Base-by-base conservation (phyloP, 2,888 invertebrate genomes). In the Drosophila pseudotakahashii region DNA sequence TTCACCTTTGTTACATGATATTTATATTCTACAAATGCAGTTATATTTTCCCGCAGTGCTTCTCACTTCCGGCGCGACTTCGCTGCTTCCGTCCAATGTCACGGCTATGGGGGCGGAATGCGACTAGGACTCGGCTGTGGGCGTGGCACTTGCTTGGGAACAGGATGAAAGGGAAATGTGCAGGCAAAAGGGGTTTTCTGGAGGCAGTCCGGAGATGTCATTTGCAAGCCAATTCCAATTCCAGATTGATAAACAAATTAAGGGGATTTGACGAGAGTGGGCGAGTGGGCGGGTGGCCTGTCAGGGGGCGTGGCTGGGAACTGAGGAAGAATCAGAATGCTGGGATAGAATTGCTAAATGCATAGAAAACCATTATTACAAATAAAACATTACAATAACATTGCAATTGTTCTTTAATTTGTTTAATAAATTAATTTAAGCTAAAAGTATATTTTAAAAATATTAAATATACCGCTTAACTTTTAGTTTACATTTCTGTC, bases 171-270 rank as follows among this genome's bases (percentile, higher is more conserved):
- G 19, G 67, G n/a, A 42, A 36, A 36, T 5, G 36, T n/a, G 42
- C 26, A 47, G 44, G 47, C 9, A 9, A 62, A 39, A 58, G 42
- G 36, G 30, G 19, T 9, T 16, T 26, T 26, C 7, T 23, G 37
- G 30, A 39, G 61, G 64, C 51, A 36, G 57, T 39, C 39, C 57
- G 41, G 36, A 62, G 37, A 80, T 75, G 73, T 77, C 77, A 79
- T 72, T 79, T 82, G 76, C 80, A 80, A 78, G 77, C 78, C 73
- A 82, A 80, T 80, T 80, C 78, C 73, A 82, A 80, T 80, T 80
- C 71, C 73, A 75, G 76, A 30, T 68, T 62, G 66, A 76, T 76
- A 72, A 73, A 62, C 76, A 70, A 79, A 70, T 77, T 64, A 62
- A 34, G 51, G 44, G 63, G 30, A 37, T 16, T 45, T 32, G 1